Evolutionary conservation across 2,797 vertebrate species (phyloP).

Genomic region (Gymnothorax reevesii): DNA sequence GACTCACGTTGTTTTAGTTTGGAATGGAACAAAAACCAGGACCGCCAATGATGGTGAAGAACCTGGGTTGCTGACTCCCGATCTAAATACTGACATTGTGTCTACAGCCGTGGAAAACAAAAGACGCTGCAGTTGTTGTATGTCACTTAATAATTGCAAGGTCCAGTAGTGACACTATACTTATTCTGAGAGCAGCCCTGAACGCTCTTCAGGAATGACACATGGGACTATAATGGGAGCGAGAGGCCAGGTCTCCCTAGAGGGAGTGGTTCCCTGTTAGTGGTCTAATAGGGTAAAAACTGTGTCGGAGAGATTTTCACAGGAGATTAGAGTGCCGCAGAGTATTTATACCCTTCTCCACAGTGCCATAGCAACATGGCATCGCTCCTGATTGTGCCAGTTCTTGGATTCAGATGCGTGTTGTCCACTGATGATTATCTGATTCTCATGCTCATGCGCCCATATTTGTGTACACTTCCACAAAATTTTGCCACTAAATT

Average conservation of each 20-base stretch:
- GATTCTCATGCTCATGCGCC: not conserved
- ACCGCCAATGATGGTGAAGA: not conserved
- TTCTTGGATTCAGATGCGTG: not conserved
- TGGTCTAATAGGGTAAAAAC: conserved; percentile 27
- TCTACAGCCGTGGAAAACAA: not conserved
- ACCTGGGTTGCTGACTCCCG: not conserved
- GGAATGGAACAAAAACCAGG: not conserved
- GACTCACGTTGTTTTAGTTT: not conserved
- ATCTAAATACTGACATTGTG: not conserved
- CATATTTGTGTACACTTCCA: not conserved
- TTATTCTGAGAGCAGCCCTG: not conserved
- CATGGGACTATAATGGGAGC: conserved; percentile 31
- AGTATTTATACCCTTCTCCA: conserved; percentile 36
- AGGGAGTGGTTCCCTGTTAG: conserved; percentile 17
- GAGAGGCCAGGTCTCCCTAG: conserved; percentile 8
- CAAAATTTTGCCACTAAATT: not conserved
- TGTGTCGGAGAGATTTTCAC: not conserved
- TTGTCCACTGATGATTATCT: not conserved
- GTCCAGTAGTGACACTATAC: not conserved
- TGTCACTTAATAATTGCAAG: not conserved
- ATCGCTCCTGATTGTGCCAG: not conserved
- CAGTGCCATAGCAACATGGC: not conserved
- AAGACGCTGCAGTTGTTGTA: not conserved
- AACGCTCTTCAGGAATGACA: not conserved
- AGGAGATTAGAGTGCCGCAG: conserved; percentile 11